These are phyloP conservation scores for Nomada ruficornis DNA, from an alignment of 2,888 invertebrate genomes.

Conservation along the genomic window DNA sequence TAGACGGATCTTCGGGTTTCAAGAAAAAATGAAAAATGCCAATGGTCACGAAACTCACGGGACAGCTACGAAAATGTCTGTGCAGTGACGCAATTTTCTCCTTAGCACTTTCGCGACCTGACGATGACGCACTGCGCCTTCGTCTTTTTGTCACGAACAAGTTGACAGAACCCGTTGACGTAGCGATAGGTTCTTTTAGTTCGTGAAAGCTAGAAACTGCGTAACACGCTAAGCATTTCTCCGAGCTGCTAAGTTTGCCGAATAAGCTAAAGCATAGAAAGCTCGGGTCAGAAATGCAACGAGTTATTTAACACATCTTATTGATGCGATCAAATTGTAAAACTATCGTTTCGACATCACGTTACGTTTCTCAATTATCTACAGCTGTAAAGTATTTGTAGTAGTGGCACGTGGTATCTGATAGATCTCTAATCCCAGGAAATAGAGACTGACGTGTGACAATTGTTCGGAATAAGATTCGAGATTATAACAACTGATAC, in stretches of 20 bases:
- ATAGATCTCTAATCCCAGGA: not conserved
- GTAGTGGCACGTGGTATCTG: not conserved
- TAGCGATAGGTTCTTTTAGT: not conserved
- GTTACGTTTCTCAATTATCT: not conserved
- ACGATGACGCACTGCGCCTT: conserved; percentile 10
- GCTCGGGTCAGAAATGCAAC: not conserved
- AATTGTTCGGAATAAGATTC: not conserved
- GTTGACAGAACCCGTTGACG: not conserved
- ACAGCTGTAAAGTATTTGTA: not conserved
- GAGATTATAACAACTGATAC: not conserved
- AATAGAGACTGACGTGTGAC: not conserved
- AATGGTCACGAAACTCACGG: not conserved
- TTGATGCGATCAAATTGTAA: not conserved
- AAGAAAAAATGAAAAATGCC: not conserved
- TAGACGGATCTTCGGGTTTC: not conserved
- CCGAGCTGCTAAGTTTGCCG: not conserved
- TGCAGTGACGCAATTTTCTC: conserved; percentile 36
- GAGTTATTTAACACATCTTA: not conserved
- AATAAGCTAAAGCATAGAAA: not conserved
- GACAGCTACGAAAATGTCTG: conserved; percentile 28
- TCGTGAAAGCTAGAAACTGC: not conserved
- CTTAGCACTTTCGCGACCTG: conserved; percentile 25
- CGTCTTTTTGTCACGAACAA: not conserved
- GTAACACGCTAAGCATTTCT: not conserved
- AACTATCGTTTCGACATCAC: not conserved